Base-by-base conservation (phyloP, 2,797 vertebrate species). In the Gymnoscopelus braueri region DNA sequence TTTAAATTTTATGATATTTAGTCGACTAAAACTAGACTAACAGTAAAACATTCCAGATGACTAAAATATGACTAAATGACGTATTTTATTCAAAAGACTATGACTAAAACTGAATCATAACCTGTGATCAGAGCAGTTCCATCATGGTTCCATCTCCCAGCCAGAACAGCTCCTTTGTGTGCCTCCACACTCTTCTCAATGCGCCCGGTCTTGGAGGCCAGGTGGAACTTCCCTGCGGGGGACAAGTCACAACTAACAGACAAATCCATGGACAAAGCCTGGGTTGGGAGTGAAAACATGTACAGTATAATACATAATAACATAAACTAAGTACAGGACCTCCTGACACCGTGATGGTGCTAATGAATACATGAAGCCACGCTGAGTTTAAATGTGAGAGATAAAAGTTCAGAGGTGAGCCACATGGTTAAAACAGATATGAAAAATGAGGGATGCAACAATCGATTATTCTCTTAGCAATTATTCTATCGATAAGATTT, bases 101-200 rank as follows among this genome's bases (percentile, higher is more conserved):
- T n/a, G n/a, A n/a, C n/a, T n/a, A n/a, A n/a, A n/a, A n/a, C n/a
- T n/a, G n/a, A n/a, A n/a, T n/a, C n/a, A 57, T 88, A 77, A 98
- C 98, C 97, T 92, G 98, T 99, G 79, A 97, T 94, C 67, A 99
- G 93, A 8, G 97, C 97, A 23, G 96, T 97, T 49, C 98, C 98
- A 64, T 99, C 98, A 1, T 95, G 94, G 91, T 97, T 99, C 98
- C 98, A 99, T 81, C 94, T 94, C 64, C 95, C 97, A 55, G 97
- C 95, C 66, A 99, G 93, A 62, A 98, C 96, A 14, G 98, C 98
- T 84, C 98, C 98, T 84, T 92, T 93, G 56, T 99, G 98, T 1
- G 96, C 97, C 67, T 99, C 97, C 1, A 99, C 93, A 39, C 96
- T 99, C 85, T 98, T 99, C 85, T 99, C 98, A 19, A 99, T 93